Conservation (phyloP, 2,888 invertebrate genomes). For the Luperina nickerlii region DNA sequence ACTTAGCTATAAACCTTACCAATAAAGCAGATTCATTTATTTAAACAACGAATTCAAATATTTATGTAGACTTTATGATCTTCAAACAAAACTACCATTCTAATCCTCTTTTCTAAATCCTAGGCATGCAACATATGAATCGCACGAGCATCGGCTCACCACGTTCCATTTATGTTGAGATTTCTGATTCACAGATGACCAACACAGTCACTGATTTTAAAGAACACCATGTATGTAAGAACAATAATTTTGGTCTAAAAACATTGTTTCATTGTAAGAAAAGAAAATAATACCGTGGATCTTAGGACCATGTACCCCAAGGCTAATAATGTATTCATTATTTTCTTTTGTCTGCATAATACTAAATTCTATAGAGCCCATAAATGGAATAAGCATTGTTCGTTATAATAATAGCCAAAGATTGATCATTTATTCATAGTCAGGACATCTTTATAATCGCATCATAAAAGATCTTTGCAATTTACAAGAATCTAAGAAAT, state of each 20-base stretch:
- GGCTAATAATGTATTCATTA: background rate
- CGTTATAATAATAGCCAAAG: slow-evolving; percentile 9
- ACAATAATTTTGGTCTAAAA: background rate
- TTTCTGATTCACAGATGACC: slow-evolving; percentile 10
- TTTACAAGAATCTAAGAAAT: background rate
- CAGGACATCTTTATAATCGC: background rate
- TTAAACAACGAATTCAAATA: background rate
- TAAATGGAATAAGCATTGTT: slow-evolving; percentile 11
- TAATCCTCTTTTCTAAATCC: slow-evolving; percentile 49
- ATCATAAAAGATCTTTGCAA: slow-evolving; percentile 11
- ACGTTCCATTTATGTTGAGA: slow-evolving; percentile 14
- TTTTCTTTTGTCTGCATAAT: background rate
- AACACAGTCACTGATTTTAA: background rate
- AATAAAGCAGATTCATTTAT: slow-evolving; percentile 18
- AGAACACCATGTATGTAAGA: background rate
- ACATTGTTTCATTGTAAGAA: background rate
- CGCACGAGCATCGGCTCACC: slow-evolving; percentile 2
- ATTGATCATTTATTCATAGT: slow-evolving; percentile 17
- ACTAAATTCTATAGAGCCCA: background rate
- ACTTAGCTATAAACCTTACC: slow-evolving; percentile 2
- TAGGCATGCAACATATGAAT: slow-evolving; percentile 27
- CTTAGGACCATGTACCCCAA: background rate
- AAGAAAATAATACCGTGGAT: background rate
- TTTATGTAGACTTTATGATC: slow-evolving; percentile 9
- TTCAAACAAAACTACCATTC: slow-evolving; percentile 20